Base-by-base conservation (phyloP, 2,113 vertebrate genomes). In the Tringa solitaria region DNA sequence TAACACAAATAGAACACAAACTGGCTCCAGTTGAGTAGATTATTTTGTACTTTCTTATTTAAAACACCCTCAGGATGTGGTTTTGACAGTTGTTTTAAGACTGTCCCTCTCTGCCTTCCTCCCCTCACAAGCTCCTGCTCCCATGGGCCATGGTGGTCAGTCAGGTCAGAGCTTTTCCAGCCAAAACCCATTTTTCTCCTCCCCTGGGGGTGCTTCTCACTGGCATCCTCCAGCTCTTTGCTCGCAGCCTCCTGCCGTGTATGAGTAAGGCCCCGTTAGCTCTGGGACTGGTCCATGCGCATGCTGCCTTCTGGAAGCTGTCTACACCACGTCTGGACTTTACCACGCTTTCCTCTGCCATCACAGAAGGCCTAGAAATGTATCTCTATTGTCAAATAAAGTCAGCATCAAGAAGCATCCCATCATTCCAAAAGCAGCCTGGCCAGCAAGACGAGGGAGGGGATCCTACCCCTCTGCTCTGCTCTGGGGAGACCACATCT, bases 61-160 rank as follows among this genome's bases (percentile, higher is more conserved):
- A 35, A 21, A 1, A 18, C 12, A 6, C 57, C 6, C 82, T 70
- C 76, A 84, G 89, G 80, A 96, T 87, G 93, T 91, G 93, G 84
- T 93, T 96, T 94, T 74, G 77, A 74, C 87, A 77, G 93, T 46
- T 81, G 84, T 90, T 94, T 86, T 89, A 89, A 94, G 73, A 57
- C 45, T 8, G 8, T n/a, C 33, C 83, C 79, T 75, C 89, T 74
- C 51, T 73, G 45, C 59, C 57, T 68, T 83, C 84, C 43, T 64
- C 30, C 48, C 43, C 45, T 22, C 74, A 50, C 67, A 73, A 85
- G 57, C 37, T 61, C 35, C 64, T 45, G 45, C 33, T 91, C 91
- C 89, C 87, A 28, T 1, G 64, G 64, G 51, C n/a, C 11, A 3
- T 51, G 65, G 80, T 65, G 87, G 91, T 90, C 84, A 77, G 59